Conservation (phyloP, 2,888 invertebrate genomes). For the Tigriopus californicus region DNA sequence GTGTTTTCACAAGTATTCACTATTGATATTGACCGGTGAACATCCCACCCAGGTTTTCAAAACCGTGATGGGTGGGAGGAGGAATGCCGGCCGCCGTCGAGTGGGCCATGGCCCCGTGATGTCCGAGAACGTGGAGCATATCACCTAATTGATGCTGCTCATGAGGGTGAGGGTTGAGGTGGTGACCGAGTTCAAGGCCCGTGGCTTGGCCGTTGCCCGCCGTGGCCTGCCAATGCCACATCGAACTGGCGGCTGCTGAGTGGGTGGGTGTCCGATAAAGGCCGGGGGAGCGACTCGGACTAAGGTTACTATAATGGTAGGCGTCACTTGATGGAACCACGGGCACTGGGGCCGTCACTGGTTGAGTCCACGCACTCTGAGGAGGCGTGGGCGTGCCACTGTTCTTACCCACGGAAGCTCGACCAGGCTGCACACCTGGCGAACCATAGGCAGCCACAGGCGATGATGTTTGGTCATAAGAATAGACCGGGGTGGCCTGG, state of each 20-base stretch:
- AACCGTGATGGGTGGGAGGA: conserved; percentile 23
- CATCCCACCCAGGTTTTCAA: conserved; percentile 20
- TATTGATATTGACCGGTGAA: conserved; percentile 16
- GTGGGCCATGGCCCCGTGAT: background rate
- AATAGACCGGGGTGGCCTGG: conserved; percentile 7
- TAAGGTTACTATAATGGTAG: conserved; percentile 11
- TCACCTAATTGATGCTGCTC: conserved; percentile 4
- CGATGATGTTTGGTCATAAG: conserved; percentile 15
- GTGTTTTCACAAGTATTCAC: background rate
- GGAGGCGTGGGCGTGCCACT: conserved; percentile 17
- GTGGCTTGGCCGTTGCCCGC: background rate
- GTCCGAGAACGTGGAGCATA: conserved; percentile 9
- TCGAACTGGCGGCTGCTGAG: background rate
- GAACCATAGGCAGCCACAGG: conserved; percentile 27
- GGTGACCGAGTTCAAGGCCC: background rate
- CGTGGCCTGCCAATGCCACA: conserved; percentile 14
- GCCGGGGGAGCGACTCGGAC: conserved; percentile 10
- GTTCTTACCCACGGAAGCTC: background rate
- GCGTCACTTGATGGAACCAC: background rate
- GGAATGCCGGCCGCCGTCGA: background rate
- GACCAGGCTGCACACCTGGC: background rate
- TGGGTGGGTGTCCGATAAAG: background rate
- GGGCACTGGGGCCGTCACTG: background rate
- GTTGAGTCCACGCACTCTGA: conserved; percentile 16
- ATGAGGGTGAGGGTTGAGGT: background rate